Evolutionary conservation across 30 jellyfish, hydroid and myxozoan genomes (phyloP).

Genomic region (Aurelia sp.): DNA sequence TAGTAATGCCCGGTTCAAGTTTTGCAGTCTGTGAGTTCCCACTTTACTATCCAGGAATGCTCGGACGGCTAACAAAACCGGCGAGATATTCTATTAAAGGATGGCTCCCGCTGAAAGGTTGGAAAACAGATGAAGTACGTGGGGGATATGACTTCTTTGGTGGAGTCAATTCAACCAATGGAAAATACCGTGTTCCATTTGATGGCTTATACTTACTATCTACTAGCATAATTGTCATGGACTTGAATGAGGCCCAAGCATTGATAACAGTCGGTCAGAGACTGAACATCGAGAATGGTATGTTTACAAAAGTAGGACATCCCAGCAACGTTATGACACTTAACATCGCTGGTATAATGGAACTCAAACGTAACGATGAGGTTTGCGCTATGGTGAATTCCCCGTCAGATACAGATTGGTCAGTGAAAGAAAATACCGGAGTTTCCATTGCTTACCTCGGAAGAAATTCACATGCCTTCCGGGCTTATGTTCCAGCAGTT

Average conservation of each 20-base stretch:
- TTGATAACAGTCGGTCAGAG: constrained; percentile 42
- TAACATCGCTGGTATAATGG: constrained; percentile 74
- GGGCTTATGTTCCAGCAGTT: constrained; percentile 27
- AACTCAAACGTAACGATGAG: constrained; percentile 54
- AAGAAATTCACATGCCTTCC: constrained; percentile 54
- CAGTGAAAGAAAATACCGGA: constrained; percentile 62
- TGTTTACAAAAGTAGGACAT: constrained; percentile 67
- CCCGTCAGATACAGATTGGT: constrained; percentile 88
- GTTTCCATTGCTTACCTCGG: constrained; percentile 84
- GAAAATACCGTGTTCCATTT: constrained; percentile 50
- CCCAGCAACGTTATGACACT: constrained; percentile 71
- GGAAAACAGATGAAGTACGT: constrained; percentile 62
- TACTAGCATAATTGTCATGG: constrained; percentile 64
- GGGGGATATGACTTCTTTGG: constrained; percentile 85
- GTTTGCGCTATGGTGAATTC: constrained; percentile 55
- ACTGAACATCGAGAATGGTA: constrained; percentile 48
- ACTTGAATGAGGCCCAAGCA: constrained; percentile 56
- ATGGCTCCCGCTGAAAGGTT: constrained; percentile 39
- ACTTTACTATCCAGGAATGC: constrained; percentile 69
- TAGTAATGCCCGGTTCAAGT: constrained; percentile 60
- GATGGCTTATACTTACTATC: constrained; percentile 75
- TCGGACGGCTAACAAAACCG: constrained; percentile 36
- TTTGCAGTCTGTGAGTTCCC: constrained; percentile 50
- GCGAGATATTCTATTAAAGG: constrained; percentile 19
- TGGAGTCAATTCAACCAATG: constrained; percentile 53